Evolutionary conservation across 1,140 invertebrate species (phyloP).

Genomic region (Proales similis): DNA sequence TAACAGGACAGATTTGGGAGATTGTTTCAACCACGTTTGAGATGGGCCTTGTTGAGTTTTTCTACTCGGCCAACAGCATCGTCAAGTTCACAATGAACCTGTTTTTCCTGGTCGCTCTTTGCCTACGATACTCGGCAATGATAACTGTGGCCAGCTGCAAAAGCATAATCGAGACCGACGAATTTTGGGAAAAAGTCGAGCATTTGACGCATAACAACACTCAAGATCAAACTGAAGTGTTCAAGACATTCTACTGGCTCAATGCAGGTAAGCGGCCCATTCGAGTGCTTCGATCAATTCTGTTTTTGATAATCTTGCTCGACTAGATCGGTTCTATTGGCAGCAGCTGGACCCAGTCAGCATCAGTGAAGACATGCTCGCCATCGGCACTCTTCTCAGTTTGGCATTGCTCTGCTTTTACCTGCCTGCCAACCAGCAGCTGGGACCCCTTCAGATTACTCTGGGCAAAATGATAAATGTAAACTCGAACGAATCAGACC

Average conservation of each 20-base stretch:
- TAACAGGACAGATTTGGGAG: no score
- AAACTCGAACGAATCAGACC: background rate
- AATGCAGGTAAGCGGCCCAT: constrained; percentile 1
- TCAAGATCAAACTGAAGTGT: constrained; percentile 14
- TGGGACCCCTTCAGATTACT: constrained; percentile 53
- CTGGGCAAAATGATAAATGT: constrained; percentile 52
- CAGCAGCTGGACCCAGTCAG: constrained; percentile 44
- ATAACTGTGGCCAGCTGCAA: constrained; percentile 5
- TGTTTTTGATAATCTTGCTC: background rate
- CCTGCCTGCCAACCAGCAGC: constrained; percentile 53
- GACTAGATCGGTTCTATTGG: constrained; percentile 46
- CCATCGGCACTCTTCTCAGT: constrained; percentile 46
- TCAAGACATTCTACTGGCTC: constrained; percentile 31
- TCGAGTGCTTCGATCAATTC: background rate
- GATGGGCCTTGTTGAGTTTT: constrained; percentile 46
- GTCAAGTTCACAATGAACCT: constrained; percentile 47
- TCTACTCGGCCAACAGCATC: constrained; percentile 48
- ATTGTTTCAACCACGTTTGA: no score
- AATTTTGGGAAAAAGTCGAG: constrained; percentile 8
- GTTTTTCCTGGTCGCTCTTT: constrained; percentile 48
- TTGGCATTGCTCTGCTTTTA: constrained; percentile 52
- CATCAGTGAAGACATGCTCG: constrained; percentile 44
- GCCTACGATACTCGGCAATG: constrained; percentile 39
- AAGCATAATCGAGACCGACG: constrained; percentile 2
- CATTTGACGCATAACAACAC: background rate